A percentile compares a stretch with the other conserved stretches of the same genome.
Evolutionary conservation across 2,113 vertebrate species (phyloP).

Genomic region (Microcebus griseorufus): DNA sequence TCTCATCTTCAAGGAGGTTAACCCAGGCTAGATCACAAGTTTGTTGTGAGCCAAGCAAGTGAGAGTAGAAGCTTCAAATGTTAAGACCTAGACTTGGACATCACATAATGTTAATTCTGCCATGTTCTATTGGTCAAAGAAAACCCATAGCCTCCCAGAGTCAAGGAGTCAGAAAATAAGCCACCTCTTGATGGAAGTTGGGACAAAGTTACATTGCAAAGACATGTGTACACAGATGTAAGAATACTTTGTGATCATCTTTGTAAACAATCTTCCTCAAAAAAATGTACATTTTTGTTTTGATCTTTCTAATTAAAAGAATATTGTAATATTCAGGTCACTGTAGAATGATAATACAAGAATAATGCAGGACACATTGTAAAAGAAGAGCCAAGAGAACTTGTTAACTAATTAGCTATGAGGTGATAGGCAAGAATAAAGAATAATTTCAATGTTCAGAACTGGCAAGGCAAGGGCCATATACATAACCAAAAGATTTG

Average conservation of each 20-base stretch:
- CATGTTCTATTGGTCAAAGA: background rate
- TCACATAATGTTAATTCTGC: background rate
- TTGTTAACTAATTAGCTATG: background rate
- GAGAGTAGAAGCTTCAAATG: background rate
- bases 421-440: background rate
- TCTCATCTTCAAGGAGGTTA: background rate
- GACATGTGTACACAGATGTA: background rate
- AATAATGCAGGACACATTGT: background rate
- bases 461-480: too few species aligned
- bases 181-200: background rate
- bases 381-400: background rate
- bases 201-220: background rate
- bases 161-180: background rate
- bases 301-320: background rate
- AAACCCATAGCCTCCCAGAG: background rate
- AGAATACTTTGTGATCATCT: background rate
- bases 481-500: too few species aligned
- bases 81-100: background rate
- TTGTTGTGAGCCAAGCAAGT: background rate
- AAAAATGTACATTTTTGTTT: constrained; percentile 13
- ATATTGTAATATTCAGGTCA: background rate
- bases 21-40: background rate
- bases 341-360: background rate
- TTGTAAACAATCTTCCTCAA: constrained; percentile 13
- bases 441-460: background rate